These are phyloP conservation scores for Oplegnathus fasciatus DNA, from an alignment of 2,113 vertebrate genomes.

Conservation along the genomic window DNA sequence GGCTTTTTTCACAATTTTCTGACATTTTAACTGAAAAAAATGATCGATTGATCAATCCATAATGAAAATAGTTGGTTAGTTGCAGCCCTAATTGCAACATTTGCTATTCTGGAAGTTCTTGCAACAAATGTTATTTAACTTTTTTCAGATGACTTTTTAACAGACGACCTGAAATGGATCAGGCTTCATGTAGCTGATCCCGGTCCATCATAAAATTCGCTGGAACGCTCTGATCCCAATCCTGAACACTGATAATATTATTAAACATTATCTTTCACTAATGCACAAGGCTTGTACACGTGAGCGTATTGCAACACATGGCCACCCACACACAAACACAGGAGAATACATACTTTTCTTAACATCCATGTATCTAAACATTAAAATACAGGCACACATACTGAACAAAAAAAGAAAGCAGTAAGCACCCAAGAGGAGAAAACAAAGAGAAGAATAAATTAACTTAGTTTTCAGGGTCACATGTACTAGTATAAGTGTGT, in stretches of 20 bases:
- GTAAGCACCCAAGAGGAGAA: not conserved
- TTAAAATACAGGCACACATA: slow-evolving; percentile 12
- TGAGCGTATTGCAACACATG: slow-evolving; percentile 6
- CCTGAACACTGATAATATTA: not conserved
- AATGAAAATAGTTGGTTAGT: too few species aligned
- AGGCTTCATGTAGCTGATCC: not conserved
- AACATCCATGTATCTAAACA: not conserved
- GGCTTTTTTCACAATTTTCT: too few species aligned
- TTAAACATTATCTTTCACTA: not conserved
- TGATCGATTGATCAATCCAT: too few species aligned
- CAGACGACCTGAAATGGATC: not conserved
- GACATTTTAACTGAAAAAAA: too few species aligned
- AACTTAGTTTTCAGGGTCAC: slow-evolving; percentile 19
- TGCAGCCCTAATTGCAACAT: too few species aligned
- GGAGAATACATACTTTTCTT: not conserved
- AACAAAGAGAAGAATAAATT: slow-evolving; percentile 34
- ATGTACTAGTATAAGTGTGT: not conserved
- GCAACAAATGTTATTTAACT: too few species aligned
- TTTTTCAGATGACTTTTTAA: not conserved
- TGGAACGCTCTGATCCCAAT: not conserved
- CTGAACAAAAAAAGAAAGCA: slow-evolving; percentile 1
- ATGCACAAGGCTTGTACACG: not conserved
- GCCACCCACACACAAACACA: slow-evolving; percentile 27
- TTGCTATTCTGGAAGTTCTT: too few species aligned
- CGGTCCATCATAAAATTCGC: not conserved